Evolutionary conservation across 2,113 vertebrate genomes (phyloP).

Genomic region (Corythornis madagascariensis): DNA sequence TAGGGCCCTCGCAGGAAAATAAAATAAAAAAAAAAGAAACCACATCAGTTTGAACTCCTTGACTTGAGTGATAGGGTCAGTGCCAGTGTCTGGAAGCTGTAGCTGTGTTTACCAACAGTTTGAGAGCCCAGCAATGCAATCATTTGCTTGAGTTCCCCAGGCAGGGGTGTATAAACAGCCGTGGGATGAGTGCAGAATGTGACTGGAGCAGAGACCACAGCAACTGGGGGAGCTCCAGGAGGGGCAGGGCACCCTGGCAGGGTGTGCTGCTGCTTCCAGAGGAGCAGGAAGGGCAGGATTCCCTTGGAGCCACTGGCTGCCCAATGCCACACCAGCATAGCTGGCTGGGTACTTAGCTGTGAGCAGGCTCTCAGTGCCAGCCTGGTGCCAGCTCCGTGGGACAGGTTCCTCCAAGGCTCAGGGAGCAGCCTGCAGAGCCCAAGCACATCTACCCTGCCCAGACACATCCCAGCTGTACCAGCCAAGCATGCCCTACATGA

Average conservation of each 20-base stretch:
- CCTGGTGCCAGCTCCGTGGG: not conserved
- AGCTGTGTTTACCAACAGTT: conserved; percentile 12
- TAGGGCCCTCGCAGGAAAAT: not conserved
- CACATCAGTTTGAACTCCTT: not conserved
- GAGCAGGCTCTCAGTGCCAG: not conserved
- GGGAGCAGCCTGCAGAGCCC: not conserved
- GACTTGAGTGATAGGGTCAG: conserved; percentile 24
- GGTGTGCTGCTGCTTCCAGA: not conserved
- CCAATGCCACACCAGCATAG: not conserved
- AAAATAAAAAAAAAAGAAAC: not conserved
- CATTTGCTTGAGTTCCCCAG: conserved; percentile 51
- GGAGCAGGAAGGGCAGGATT: not conserved
- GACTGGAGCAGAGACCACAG: not conserved
- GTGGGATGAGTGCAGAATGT: not conserved
- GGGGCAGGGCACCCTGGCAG: not conserved
- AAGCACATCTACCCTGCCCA: rapidly evolving
- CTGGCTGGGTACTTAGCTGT: rapidly evolving
- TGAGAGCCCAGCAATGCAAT: conserved; percentile 50
- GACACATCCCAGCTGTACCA: not conserved
- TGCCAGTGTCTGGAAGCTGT: conserved; percentile 22
- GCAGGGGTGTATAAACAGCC: not conserved
- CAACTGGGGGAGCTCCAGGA: not conserved
- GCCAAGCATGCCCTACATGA: not conserved
- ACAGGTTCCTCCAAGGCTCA: not conserved
- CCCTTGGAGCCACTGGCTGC: too few species aligned